These are phyloP conservation scores for Semicossyphus pulcher DNA, from an alignment of 2,113 vertebrate genomes.

Conservation along the genomic window DNA sequence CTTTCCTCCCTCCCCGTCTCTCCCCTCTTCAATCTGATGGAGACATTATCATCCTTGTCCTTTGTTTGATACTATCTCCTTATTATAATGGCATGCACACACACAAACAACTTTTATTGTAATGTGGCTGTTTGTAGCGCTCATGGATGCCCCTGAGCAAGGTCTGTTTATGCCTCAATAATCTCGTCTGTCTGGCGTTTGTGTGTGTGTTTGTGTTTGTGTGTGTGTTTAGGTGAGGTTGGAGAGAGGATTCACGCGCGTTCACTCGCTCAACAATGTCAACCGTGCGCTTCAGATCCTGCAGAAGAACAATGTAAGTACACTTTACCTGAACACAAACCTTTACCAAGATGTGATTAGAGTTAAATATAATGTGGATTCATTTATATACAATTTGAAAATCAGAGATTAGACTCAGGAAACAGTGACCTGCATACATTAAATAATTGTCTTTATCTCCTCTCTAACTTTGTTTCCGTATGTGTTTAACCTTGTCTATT, in stretches of 20 bases:
- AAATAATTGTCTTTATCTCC: neutral
- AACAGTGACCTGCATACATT: neutral
- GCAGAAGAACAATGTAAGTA: constrained; percentile 98
- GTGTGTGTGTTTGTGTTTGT: constrained; percentile 77
- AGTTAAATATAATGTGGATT: neutral
- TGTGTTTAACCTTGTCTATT: too few species aligned
- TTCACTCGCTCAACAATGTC: constrained; percentile 99
- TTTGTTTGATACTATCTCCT: constrained; percentile 16
- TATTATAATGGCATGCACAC: constrained; percentile 15
- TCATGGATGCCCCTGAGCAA: constrained; percentile 40
- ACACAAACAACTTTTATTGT: constrained; percentile 31
- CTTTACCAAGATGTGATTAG: neutral
- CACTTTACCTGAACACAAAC: neutral
- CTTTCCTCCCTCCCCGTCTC: neutral
- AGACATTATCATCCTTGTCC: constrained; percentile 17
- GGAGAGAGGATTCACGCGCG: constrained; percentile 95
- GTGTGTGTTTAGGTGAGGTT: constrained; percentile 86
- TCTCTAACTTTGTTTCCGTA: neutral
- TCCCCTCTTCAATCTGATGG: neutral
- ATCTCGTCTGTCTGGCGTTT: constrained; percentile 58
- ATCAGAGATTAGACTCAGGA: too few species aligned
- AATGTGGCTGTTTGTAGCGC: constrained; percentile 22
- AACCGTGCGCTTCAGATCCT: constrained; percentile 95
- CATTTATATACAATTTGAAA: constrained; percentile 14
- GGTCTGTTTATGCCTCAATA: constrained; percentile 35